Base-by-base conservation (phyloP, 2,113 vertebrate species). In the Alexandromys fortis region DNA sequence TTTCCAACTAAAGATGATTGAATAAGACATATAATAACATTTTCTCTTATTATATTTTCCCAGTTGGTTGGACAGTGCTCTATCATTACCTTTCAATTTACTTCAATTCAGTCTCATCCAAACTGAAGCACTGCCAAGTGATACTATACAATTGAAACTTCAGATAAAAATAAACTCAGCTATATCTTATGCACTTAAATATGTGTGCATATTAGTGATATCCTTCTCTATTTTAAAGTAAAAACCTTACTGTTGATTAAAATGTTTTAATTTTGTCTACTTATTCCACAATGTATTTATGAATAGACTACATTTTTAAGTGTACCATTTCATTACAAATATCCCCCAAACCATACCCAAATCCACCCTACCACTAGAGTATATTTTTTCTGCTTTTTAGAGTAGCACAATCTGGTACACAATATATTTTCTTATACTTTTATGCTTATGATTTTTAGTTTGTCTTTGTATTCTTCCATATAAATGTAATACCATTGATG, bases 51-150 rank as follows among this genome's bases (percentile, higher is more conserved):
- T 92, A 81, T 94, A 70, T 97, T 97, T 94, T 94, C 47, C 58
- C 92, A 79, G 65, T 86, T 94, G 28, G 68, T 33, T 91, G 7
- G 49, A 94, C n/a, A 77, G 42, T n/a, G 33, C 47, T 96, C 75
- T 95, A 72, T 81, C 68, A 96, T 96, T 96, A 90, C 72, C 68
- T 93, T 91, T 94, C 75, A 81, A 76, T 90, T 96, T 87, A 97
- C 24, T 92, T 47, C 61, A 94, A 89, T 93, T 94, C 52, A 75
- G 26, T 89, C 38, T 93, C 33, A 38, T 85, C 87, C 38, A 94
- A 96, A 52, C 24, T 47, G 95, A 95, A 95, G 45, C 2, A 83
- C 22, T 72, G 79, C 76, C 90, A 96, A 96, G 17, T 65, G 91
- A 93, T 72, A 94, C 33, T 79, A 83, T 14, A 81, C 24, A 77